Conservation (phyloP, 2,888 invertebrate genomes). For the Lysandra coridon region DNA sequence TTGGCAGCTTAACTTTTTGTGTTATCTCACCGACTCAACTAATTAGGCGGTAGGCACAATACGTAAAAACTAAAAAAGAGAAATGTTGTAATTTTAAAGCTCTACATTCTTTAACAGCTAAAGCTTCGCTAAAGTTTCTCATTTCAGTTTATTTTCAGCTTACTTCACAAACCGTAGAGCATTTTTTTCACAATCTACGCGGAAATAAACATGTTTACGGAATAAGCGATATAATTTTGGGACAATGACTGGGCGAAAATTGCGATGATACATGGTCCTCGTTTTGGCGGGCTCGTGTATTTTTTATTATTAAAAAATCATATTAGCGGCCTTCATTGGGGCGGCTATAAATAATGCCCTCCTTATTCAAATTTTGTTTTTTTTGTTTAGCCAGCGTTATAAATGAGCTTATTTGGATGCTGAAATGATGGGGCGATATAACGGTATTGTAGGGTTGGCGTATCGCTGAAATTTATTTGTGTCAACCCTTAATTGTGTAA, state of each 20-base stretch:
- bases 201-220: conserved; percentile 35
- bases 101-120: not conserved
- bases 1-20: conserved; percentile 5
- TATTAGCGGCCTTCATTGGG: conserved; percentile 81
- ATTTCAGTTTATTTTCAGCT: not conserved
- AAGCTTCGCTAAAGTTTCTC: not conserved
- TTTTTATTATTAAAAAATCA: conserved; percentile 79
- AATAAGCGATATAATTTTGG: conserved; percentile 58
- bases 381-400: conserved; percentile 78
- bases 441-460: conserved; percentile 35
- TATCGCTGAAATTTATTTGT: conserved; percentile 21
- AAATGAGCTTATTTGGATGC: conserved; percentile 80
- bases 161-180: not conserved
- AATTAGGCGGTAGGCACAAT: not conserved
- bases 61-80: not conserved
- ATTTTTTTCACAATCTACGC: not conserved
- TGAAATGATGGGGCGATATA: conserved; percentile 75
- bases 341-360: conserved; percentile 80
- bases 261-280: conserved; percentile 80
- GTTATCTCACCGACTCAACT: conserved; percentile 10
- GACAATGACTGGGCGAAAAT: conserved; percentile 79
- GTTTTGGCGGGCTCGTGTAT: conserved; percentile 72
- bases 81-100: not conserved
- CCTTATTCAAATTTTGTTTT: conserved; percentile 81
- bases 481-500: conserved; percentile 19